These are phyloP conservation scores for Lochmaea crataegi DNA, from an alignment of 2,888 invertebrate genomes.

Conservation along the genomic window DNA sequence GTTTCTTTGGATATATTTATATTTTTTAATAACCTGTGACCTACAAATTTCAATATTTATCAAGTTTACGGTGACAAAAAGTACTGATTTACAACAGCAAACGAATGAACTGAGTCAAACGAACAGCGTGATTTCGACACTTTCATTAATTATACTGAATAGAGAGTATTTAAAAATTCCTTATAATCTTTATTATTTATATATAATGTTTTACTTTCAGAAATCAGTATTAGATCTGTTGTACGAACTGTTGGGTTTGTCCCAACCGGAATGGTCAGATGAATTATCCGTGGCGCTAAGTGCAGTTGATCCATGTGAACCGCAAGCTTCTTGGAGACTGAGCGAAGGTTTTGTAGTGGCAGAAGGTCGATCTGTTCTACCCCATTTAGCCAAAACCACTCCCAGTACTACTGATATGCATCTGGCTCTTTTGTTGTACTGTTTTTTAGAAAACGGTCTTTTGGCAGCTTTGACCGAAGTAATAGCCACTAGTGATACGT, in stretches of 20 bases:
- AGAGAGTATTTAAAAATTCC: no score
- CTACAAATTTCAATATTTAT: no score
- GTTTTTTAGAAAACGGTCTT: slow-evolving; percentile 87
- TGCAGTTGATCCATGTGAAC: slow-evolving; percentile 88
- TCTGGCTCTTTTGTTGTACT: slow-evolving; percentile 86
- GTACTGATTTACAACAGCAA: no score
- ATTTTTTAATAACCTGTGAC: no score
- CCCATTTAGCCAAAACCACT: slow-evolving; percentile 85
- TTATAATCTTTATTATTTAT: no score
- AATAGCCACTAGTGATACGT: slow-evolving; percentile 88
- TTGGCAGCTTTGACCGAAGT: slow-evolving; percentile 92
- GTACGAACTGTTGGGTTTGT: slow-evolving; percentile 89
- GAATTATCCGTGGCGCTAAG: slow-evolving; percentile 89
- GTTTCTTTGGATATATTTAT: no score
- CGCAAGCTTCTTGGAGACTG: slow-evolving; percentile 87
- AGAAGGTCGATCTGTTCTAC: slow-evolving; percentile 86
- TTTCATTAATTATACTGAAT: no score
- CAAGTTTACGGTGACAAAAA: no score
- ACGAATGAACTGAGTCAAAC: no score
- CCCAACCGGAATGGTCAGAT: slow-evolving; percentile 92
- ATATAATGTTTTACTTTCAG: slow-evolving; percentile 65
- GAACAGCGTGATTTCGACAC: no score
- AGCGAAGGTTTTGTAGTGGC: slow-evolving; percentile 95
- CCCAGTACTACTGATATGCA: slow-evolving; percentile 94
- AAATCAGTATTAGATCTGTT: slow-evolving; percentile 92